Conservation (phyloP, 2,888 invertebrate genomes). For the Diarsia mendica region DNA sequence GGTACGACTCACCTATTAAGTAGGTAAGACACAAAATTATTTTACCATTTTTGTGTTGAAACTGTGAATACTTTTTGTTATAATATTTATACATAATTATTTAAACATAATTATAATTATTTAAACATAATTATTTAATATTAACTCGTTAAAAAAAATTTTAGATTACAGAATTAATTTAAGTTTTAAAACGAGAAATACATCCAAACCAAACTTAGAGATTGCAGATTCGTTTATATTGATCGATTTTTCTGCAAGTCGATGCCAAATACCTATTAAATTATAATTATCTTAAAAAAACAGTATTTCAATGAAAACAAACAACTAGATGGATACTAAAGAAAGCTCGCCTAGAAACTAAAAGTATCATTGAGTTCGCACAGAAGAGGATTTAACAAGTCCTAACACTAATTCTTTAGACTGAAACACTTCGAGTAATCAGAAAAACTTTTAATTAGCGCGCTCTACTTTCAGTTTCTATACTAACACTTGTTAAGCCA, state of each 20-base stretch:
- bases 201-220: neutral
- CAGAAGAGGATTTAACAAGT: conserved; percentile 19
- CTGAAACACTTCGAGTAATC: conserved; percentile 29
- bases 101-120: too few species aligned
- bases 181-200: neutral
- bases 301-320: neutral
- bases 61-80: too few species aligned
- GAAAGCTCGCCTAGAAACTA: neutral
- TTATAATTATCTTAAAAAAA: neutral
- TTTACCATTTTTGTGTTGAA: neutral
- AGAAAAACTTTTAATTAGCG: conserved; percentile 62
- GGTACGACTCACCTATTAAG: neutral
- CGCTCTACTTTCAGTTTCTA: conserved; percentile 47
- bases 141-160: neutral
- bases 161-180: neutral
- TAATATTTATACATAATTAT: too few species aligned
- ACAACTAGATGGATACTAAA: neutral
- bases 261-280: neutral
- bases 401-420: conserved; percentile 43
- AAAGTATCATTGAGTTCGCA: conserved; percentile 1
- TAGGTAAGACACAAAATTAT: neutral
- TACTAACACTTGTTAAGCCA: conserved; percentile 4
- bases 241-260: neutral
- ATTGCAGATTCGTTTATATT: neutral
- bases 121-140: too few species aligned